phyloP scores from a whole-genome alignment of 1,140 invertebrate species.

The Hyposmocoma kahamanoa region DNA sequence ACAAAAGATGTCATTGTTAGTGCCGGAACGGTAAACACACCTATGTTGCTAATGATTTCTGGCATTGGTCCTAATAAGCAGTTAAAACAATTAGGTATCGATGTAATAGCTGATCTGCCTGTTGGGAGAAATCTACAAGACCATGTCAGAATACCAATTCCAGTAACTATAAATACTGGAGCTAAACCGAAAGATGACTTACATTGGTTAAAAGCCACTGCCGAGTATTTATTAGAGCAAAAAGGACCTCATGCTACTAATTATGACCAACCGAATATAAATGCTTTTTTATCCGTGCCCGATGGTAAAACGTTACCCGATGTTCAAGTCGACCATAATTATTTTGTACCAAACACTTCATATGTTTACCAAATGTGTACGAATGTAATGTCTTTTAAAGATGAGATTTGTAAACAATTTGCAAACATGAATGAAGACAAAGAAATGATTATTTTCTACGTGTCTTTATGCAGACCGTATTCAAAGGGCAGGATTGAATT shows the following conservation, averaged over 20 bases:
- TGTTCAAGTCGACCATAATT: conserved; percentile 76
- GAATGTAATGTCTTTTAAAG: conserved; percentile 73
- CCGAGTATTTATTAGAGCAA: conserved; percentile 42
- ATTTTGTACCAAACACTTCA: conserved; percentile 74
- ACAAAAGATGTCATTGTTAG: conserved; percentile 82
- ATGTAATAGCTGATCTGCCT: conserved; percentile 77
- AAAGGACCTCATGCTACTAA: conserved; percentile 53
- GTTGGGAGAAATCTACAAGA: conserved; percentile 86
- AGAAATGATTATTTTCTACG: conserved; percentile 50
- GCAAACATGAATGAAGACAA: conserved; percentile 66
- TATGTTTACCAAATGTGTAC: conserved; percentile 39
- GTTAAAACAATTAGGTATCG: conserved; percentile 74
- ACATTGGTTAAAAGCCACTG: conserved; percentile 47
- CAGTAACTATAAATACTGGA: conserved; percentile 75
- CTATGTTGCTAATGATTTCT: conserved; percentile 73
- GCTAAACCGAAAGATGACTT: conserved; percentile 41
- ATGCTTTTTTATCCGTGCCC: conserved; percentile 74
- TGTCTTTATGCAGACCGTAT: conserved; percentile 51
- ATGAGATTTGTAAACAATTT: conserved; percentile 84
- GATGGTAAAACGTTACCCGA: conserved; percentile 75
- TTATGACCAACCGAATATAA: conserved; percentile 65
- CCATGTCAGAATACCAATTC: conserved; percentile 80
- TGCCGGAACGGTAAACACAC: conserved; percentile 82
- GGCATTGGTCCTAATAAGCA: conserved; percentile 69
- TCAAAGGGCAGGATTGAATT: conserved; percentile 69